Conservation (phyloP, 1,140 invertebrate genomes). For the Physella acuta region DNA sequence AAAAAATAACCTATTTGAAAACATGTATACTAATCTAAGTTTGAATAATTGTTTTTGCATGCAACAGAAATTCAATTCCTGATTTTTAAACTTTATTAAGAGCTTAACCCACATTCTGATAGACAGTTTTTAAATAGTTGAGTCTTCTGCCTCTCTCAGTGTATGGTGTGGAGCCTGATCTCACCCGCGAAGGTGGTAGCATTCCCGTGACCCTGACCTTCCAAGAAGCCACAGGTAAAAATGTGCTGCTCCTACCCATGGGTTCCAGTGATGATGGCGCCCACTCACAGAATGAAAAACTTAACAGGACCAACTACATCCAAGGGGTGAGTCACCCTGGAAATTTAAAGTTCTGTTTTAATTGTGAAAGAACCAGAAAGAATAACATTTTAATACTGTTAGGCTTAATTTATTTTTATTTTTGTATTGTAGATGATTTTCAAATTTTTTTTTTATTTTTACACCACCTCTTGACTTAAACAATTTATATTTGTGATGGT, state of each 20-base stretch:
- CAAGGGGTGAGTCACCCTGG: conserved; percentile 73
- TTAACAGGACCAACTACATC: conserved; percentile 89
- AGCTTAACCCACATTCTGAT: too few species aligned
- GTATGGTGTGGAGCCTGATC: conserved; percentile 88
- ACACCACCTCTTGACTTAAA: not conserved
- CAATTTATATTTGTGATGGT: too few species aligned
- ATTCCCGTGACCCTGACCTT: conserved; percentile 92
- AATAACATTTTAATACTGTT: not conserved
- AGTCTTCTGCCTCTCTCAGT: conserved; percentile 69
- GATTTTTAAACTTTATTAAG: too few species aligned
- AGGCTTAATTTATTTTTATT: not conserved
- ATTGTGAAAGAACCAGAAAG: not conserved
- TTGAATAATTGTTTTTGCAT: too few species aligned
- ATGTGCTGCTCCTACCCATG: conserved; percentile 84
- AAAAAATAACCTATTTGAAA: too few species aligned
- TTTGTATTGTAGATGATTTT: not conserved
- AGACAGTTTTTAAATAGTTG: too few species aligned
- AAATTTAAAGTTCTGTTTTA: not conserved
- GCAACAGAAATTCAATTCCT: too few species aligned
- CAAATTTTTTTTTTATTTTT: not conserved
- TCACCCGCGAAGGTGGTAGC: conserved; percentile 92
- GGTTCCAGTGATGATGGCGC: conserved; percentile 91
- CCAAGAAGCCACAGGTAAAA: conserved; percentile 79
- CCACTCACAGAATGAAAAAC: conserved; percentile 97
- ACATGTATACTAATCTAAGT: too few species aligned